These are phyloP conservation scores for Siniperca undulata DNA, from an alignment of 2,797 vertebrate genomes.

Conservation along the genomic window DNA sequence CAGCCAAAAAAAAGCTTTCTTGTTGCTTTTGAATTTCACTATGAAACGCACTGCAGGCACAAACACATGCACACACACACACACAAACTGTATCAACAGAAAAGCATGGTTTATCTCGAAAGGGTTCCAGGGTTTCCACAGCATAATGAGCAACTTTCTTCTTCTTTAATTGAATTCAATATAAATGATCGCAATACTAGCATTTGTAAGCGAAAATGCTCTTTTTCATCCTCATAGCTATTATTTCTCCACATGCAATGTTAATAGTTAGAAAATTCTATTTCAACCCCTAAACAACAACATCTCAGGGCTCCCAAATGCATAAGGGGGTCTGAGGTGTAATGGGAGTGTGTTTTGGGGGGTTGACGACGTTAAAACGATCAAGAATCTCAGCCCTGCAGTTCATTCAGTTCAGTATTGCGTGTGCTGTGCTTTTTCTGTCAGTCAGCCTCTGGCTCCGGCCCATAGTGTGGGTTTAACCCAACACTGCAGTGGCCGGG, in stretches of 20 bases:
- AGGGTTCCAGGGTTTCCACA: background rate
- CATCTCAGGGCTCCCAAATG: background rate
- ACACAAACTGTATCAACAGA: background rate
- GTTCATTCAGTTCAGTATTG: slow-evolving; percentile 68
- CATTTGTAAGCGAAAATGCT: slow-evolving; percentile 13
- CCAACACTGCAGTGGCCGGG: slow-evolving; percentile 65
- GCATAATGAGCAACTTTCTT: slow-evolving; percentile 18
- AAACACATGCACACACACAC: background rate
- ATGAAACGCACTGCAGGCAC: background rate
- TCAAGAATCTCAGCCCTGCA: slow-evolving; percentile 1
- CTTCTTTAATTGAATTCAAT: background rate
- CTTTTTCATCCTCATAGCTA: background rate
- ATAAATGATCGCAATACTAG: slow-evolving; percentile 4
- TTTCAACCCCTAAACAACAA: slow-evolving; percentile 4
- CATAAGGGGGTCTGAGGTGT: background rate
- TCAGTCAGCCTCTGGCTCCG: slow-evolving; percentile 68
- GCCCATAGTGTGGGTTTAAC: slow-evolving; percentile 65
- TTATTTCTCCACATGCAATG: slow-evolving; percentile 3
- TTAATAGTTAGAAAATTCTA: background rate
- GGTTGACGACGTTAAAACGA: slow-evolving; percentile 18
- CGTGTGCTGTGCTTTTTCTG: slow-evolving; percentile 49
- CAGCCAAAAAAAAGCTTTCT: background rate
- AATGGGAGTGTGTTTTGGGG: slow-evolving; percentile 1
- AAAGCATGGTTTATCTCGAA: slow-evolving; percentile 2
- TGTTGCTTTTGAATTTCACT: slow-evolving; percentile 9